Evolutionary conservation across 2,113 vertebrate species (phyloP), one percentile per base, ranked within the genome.

Genomic region (Crotalus viridis): DNA sequence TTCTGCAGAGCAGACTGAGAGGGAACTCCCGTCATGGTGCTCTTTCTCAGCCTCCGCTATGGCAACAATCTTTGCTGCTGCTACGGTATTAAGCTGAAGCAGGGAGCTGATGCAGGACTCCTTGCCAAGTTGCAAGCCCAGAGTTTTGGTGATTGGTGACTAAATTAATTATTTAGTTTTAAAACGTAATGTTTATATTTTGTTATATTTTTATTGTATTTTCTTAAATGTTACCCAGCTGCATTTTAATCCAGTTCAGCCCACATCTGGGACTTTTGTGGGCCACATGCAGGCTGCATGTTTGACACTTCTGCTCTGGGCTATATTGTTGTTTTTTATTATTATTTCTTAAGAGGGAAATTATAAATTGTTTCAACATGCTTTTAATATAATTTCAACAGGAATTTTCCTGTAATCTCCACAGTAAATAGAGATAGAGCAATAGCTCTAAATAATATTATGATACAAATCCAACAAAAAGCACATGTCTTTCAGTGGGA

Each of bases 241-340:
- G n/a, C n/a, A 19, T 33, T 81, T 81, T 21, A 81, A 81, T 81
- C 5, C 39, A 17, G 33, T 43, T 81, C 33, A 1, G 74, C 33
- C 33, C 17, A 39, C 33, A 43, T 17, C 21, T 2, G 0, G 64
- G n/a, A 74, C 17, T 43, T 19, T 81, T 81, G 74, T 43, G 74
- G 33, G 33, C 33, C 33, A 43, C 1, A 15, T 21, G 33, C 69
- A 81, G 33, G 15, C 33, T 17, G 5, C 17, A 21, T 43, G 54
- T 22, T 55, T 39, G 13, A 56, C 21, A 89, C 33, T 10, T 56
- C 12, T 28, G 24, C 15, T 59, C 59, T 61, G 56, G 24, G 87
- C 94, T 94, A 93, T 89, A 93, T 33, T 94, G 89, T 88, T 88
- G 89, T 10, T 85, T n/a, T 90, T 92, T 59, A 39, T 51, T 39